A percentile compares a stretch with the other conserved stretches of the same genome.
phyloP scores from a whole-genome alignment of 2,888 invertebrate species.

The Calliopum simillimum region DNA sequence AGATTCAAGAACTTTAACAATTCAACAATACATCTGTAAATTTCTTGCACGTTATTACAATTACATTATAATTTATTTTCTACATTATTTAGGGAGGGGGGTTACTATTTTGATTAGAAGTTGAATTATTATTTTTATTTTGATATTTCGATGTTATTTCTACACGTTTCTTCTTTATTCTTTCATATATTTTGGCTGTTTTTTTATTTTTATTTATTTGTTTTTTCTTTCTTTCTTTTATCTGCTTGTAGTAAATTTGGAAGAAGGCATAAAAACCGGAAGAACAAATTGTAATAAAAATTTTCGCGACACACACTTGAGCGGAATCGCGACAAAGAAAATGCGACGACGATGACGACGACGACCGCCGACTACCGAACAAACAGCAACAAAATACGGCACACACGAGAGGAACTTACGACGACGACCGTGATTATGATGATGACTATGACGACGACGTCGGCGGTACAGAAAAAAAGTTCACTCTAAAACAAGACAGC shows the following conservation, averaged over 20 bases:
- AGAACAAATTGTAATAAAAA: slow-evolving; percentile 37
- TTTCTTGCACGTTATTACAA: too few relatives aligned
- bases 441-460: neutral
- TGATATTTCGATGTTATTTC: slow-evolving; percentile 5
- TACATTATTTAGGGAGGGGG: neutral
- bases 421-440: neutral
- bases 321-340: slow-evolving; percentile 5
- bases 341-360: slow-evolving; percentile 8
- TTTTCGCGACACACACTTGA: slow-evolving; percentile 29
- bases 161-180: neutral
- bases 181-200: neutral
- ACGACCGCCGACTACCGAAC: neutral
- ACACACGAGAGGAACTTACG: neutral
- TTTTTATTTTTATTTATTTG: neutral
- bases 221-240: slow-evolving; percentile 7
- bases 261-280: slow-evolving; percentile 31
- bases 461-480: slow-evolving; percentile 9
- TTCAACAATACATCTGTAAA: too few relatives aligned
- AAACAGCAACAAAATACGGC: neutral
- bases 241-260: neutral
- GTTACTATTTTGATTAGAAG: neutral
- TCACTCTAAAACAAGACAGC: slow-evolving; percentile 18
- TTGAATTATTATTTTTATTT: slow-evolving; percentile 8
- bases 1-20: too few relatives aligned
- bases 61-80: too few relatives aligned